Percentiles rank a stretch among this genome's conserved stretches.
These are phyloP conservation scores for Lycodopsis pacificus DNA, from an alignment of 2,797 vertebrate genomes.

Conservation along the genomic window DNA sequence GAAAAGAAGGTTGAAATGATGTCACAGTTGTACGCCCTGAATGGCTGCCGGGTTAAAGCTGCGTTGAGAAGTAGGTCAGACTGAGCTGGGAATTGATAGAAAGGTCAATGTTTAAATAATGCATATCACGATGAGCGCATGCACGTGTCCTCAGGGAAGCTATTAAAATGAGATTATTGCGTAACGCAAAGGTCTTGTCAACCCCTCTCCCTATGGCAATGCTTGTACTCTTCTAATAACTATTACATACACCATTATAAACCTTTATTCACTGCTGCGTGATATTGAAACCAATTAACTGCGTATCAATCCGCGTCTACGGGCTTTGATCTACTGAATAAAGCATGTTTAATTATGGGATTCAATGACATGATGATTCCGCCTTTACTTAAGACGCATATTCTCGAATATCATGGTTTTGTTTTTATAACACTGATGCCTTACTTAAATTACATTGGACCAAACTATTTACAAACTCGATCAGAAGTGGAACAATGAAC, in stretches of 20 bases:
- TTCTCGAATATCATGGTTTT: not conserved
- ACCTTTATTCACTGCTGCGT: constrained; percentile 22
- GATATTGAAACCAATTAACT: not conserved
- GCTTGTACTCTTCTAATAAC: constrained; percentile 31
- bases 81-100: constrained; percentile 29
- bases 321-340: not conserved
- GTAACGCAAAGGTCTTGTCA: constrained; percentile 36
- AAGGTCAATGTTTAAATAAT: constrained; percentile 63
- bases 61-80: constrained; percentile 13
- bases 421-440: not conserved
- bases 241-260: constrained; percentile 48
- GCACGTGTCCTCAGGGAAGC: constrained; percentile 38
- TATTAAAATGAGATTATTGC: constrained; percentile 50
- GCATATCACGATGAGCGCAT: constrained; percentile 13
- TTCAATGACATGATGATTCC: no score
- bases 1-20: not conserved
- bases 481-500: not conserved
- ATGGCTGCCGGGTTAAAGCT: not conserved
- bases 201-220: constrained; percentile 28
- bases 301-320: not conserved
- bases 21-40: not conserved
- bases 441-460: not conserved
- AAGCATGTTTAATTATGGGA: not conserved
- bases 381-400: not conserved
- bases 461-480: not conserved